Evolutionary conservation across 2,797 vertebrate species (phyloP).

Genomic region (Syncerus caffer): DNA sequence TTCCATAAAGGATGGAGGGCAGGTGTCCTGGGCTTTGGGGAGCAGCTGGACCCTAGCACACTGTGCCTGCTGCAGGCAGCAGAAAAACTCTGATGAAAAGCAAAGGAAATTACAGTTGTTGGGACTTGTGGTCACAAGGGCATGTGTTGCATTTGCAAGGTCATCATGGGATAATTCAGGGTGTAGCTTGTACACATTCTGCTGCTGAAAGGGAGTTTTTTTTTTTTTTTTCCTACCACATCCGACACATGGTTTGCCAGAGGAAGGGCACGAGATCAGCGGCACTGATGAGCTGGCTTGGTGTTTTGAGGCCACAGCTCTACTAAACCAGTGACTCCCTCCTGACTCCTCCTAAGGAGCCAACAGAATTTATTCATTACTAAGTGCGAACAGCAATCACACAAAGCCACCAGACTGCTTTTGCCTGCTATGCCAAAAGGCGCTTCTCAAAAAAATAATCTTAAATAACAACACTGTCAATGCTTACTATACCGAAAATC

Average conservation of each 20-base stretch:
- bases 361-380: conserved; percentile 72
- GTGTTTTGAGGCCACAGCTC: conserved; percentile 65
- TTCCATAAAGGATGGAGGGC: not conserved
- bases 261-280: conserved; percentile 74
- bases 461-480: conserved; percentile 45
- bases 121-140: conserved; percentile 71
- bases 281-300: conserved; percentile 64
- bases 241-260: conserved; percentile 69
- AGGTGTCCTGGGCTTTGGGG: conserved; percentile 28
- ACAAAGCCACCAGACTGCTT: conserved; percentile 60
- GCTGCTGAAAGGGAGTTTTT: conserved; percentile 66
- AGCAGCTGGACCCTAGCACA: not conserved
- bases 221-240: conserved; percentile 66
- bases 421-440: conserved; percentile 54
- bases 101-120: conserved; percentile 69
- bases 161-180: conserved; percentile 71
- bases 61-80: not conserved
- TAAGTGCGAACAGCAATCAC: conserved; percentile 65
- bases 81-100: conserved; percentile 53
- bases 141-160: conserved; percentile 72
- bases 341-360: conserved; percentile 64
- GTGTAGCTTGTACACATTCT: conserved; percentile 61
- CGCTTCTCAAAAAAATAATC: not conserved
- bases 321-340: conserved; percentile 69
- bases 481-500: not conserved